Evolutionary conservation across 1,140 invertebrate species (phyloP).

Genomic region (Leptinotarsa texana): DNA sequence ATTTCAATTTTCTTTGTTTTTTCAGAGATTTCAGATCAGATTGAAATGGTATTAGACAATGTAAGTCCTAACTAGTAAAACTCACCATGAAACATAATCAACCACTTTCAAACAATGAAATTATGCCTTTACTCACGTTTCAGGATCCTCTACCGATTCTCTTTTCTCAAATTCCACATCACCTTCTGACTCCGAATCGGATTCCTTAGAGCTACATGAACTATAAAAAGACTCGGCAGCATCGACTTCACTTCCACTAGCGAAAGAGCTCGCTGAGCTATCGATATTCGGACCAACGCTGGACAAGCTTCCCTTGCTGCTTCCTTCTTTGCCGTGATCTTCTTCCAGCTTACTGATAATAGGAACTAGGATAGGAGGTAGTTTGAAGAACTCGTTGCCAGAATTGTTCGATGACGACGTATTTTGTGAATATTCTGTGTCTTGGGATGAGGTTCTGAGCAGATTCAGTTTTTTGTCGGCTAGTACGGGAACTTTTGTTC

Average conservation of each 20-base stretch:
- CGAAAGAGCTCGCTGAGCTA: conserved; percentile 65
- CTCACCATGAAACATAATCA: no score
- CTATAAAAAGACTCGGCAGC: conserved; percentile 28
- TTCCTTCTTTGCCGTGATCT: conserved; percentile 23
- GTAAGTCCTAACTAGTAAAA: no score
- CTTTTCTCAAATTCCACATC: conserved; percentile 25
- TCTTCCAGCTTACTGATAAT: conserved; percentile 56
- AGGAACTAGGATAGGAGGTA: conserved; percentile 73
- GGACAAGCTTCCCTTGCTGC: conserved; percentile 58
- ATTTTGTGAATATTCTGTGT: conserved; percentile 60
- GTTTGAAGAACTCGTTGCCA: conserved; percentile 60
- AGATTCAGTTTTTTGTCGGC: conserved; percentile 44
- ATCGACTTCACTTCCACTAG: conserved; percentile 41
- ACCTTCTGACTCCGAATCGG: conserved; percentile 34
- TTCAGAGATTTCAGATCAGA: no score
- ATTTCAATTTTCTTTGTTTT: no score
- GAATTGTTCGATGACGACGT: conserved; percentile 55
- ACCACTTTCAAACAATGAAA: no score
- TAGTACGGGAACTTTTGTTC: conserved; percentile 43
- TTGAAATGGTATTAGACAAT: no score
- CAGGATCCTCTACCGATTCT: conserved; percentile 7
- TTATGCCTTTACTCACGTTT: conserved; percentile 12
- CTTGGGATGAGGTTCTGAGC: conserved; percentile 61
- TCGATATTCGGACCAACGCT: conserved; percentile 69
- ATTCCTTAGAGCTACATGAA: conserved; percentile 31